Percentiles rank a stretch among this genome's conserved stretches.
Conservation (phyloP, 1,140 invertebrate genomes). For the Trypoxylus dichotomus region DNA sequence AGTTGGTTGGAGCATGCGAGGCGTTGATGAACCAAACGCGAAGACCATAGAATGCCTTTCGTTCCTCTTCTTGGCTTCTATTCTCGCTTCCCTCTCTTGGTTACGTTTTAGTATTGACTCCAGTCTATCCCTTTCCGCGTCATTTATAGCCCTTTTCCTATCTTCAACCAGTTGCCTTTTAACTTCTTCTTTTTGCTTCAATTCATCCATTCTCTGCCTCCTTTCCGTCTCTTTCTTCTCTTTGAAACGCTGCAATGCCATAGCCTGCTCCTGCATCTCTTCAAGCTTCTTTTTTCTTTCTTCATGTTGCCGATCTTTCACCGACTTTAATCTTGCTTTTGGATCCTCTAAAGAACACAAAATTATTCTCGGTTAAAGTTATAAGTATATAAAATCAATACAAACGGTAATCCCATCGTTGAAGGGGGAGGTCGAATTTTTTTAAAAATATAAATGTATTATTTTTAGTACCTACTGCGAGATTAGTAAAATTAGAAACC, state of each 20-base stretch:
- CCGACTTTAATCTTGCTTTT: slow-evolving; percentile 64
- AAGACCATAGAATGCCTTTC: slow-evolving; percentile 73
- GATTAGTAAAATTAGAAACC: neutral
- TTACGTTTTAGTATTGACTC: slow-evolving; percentile 84
- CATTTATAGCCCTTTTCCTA: slow-evolving; percentile 82
- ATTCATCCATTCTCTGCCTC: slow-evolving; percentile 76
- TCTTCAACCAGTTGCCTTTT: slow-evolving; percentile 80
- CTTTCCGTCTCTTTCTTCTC: slow-evolving; percentile 86
- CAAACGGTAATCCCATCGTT: too few relatives aligned
- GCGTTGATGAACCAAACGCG: slow-evolving; percentile 88
- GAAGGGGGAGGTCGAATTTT: too few relatives aligned
- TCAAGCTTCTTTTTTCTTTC: slow-evolving; percentile 83
- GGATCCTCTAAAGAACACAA: slow-evolving; percentile 52
- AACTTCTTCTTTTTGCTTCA: slow-evolving; percentile 74
- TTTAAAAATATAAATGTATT: too few relatives aligned
- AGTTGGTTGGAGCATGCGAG: slow-evolving; percentile 79
- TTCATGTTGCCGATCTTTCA: slow-evolving; percentile 81
- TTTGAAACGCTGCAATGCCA: slow-evolving; percentile 82
- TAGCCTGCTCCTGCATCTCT: slow-evolving; percentile 81
- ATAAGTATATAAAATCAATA: neutral
- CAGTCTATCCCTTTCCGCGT: slow-evolving; percentile 80
- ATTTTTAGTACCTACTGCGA: neutral
- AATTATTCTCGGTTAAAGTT: too few relatives aligned
- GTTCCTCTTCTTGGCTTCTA: slow-evolving; percentile 73
- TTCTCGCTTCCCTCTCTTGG: slow-evolving; percentile 78